Conservation (phyloP, 2,888 invertebrate genomes). For the Ennomos quercinarius region DNA sequence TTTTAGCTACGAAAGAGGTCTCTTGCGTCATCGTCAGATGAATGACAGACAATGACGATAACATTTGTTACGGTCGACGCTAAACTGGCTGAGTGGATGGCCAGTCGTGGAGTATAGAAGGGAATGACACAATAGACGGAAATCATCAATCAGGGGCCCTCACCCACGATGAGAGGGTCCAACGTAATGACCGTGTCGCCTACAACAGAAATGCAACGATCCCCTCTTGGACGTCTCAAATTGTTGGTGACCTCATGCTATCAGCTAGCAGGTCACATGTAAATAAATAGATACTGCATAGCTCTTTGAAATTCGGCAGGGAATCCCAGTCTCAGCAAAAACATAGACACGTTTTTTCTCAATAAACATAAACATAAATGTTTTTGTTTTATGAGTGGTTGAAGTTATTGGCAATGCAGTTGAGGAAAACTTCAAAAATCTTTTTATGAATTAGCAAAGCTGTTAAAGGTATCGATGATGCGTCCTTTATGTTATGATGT, state of each 20-base stretch:
- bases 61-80: slow-evolving; percentile 53
- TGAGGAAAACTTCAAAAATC: slow-evolving; percentile 4
- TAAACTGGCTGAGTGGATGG: slow-evolving; percentile 50
- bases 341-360: neutral
- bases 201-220: slow-evolving; percentile 54
- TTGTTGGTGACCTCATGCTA: slow-evolving; percentile 46
- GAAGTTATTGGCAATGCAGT: neutral
- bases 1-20: slow-evolving; percentile 45
- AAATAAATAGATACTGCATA: slow-evolving; percentile 29
- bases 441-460: slow-evolving; percentile 1
- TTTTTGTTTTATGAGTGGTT: neutral
- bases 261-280: slow-evolving; percentile 43
- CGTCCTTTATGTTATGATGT: slow-evolving; percentile 29
- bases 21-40: slow-evolving; percentile 47
- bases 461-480: slow-evolving; percentile 22
- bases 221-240: slow-evolving; percentile 52
- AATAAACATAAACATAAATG: slow-evolving; percentile 1
- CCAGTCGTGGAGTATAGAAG: slow-evolving; percentile 59
- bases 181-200: slow-evolving; percentile 54
- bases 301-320: neutral
- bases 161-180: slow-evolving; percentile 65
- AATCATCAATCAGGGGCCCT: slow-evolving; percentile 72
- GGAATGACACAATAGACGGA: slow-evolving; percentile 77
- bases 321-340: slow-evolving; percentile 1
- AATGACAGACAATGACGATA: slow-evolving; percentile 49